These are phyloP conservation scores for Neotoxoptera formosana DNA, from an alignment of 1,140 invertebrate species.

Conservation along the genomic window DNA sequence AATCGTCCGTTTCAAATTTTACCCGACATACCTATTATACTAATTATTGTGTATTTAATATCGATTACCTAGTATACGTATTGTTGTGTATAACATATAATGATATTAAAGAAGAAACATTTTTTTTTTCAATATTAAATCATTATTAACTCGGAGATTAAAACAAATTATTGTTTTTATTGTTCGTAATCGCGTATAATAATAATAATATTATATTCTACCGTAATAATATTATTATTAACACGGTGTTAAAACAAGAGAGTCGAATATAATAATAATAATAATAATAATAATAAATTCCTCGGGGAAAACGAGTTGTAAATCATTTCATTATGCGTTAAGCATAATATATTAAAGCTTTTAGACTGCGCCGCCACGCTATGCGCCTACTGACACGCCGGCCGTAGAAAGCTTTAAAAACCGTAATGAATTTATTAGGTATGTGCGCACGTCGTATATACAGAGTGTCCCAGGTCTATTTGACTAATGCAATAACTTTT, in stretches of 20 bases:
- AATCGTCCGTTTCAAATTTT: neutral
- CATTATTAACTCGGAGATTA: neutral
- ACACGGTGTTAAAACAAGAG: neutral
- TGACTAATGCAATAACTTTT: no score
- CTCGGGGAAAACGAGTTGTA: neutral
- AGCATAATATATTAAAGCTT: constrained; percentile 32
- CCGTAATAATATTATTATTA: neutral
- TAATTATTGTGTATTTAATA: neutral
- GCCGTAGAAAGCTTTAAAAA: neutral
- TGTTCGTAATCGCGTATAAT: neutral
- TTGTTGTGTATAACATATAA: neutral
- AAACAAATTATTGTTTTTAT: constrained; percentile 9
- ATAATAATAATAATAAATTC: neutral
- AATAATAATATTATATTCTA: neutral
- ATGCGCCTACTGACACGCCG: neutral
- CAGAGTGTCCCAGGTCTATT: no score
- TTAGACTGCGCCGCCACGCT: neutral
- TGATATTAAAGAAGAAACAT: neutral
- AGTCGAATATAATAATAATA: neutral
- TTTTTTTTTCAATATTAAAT: constrained; percentile 11
- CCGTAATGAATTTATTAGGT: constrained; percentile 12
- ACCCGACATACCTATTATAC: neutral
- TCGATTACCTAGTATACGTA: neutral
- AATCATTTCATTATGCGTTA: constrained; percentile 33
- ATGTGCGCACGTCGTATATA: no score